These are phyloP conservation scores for Gisinianus flammeolus DNA, from an alignment of 2,888 invertebrate genomes.

Conservation along the genomic window DNA sequence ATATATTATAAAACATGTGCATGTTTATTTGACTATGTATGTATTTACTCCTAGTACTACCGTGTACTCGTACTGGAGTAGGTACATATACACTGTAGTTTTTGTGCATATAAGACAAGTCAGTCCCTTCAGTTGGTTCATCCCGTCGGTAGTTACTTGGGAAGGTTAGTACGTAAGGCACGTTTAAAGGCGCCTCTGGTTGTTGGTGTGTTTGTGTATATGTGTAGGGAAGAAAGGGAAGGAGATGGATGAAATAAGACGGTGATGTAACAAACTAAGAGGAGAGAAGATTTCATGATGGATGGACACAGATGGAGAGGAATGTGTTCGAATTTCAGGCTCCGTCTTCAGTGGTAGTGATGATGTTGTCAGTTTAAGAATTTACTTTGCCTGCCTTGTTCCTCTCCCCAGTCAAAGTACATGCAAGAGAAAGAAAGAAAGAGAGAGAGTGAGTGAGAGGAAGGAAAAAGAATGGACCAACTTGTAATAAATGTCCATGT, in stretches of 20 bases:
- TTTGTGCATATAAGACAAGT: too few relatives aligned
- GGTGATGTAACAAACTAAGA: slow-evolving; percentile 25
- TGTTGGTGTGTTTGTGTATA: background rate
- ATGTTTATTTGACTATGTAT: too few relatives aligned
- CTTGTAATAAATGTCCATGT: slow-evolving; percentile 32
- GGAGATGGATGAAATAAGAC: slow-evolving; percentile 1
- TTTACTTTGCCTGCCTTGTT: slow-evolving; percentile 25
- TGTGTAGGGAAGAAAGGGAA: background rate
- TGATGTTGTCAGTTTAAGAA: slow-evolving; percentile 40
- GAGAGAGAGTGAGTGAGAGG: background rate
- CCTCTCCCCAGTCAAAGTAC: background rate
- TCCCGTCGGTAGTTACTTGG: slow-evolving; percentile 11
- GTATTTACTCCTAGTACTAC: too few relatives aligned
- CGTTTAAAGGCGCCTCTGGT: slow-evolving; percentile 15
- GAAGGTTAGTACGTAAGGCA: slow-evolving; percentile 25
- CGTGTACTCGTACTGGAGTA: too few relatives aligned
- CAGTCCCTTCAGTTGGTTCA: too few relatives aligned
- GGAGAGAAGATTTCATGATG: slow-evolving; percentile 35
- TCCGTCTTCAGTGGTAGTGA: slow-evolving; percentile 26
- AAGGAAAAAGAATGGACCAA: background rate
- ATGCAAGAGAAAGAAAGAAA: background rate
- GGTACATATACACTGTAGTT: too few relatives aligned
- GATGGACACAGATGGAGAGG: slow-evolving; percentile 41
- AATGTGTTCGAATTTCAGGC: slow-evolving; percentile 37
- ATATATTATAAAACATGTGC: too few relatives aligned